Evolutionary conservation across 2,113 vertebrate genomes (phyloP), one percentile per base, ranked within the genome.

Genomic region (Orcinus orca): DNA sequence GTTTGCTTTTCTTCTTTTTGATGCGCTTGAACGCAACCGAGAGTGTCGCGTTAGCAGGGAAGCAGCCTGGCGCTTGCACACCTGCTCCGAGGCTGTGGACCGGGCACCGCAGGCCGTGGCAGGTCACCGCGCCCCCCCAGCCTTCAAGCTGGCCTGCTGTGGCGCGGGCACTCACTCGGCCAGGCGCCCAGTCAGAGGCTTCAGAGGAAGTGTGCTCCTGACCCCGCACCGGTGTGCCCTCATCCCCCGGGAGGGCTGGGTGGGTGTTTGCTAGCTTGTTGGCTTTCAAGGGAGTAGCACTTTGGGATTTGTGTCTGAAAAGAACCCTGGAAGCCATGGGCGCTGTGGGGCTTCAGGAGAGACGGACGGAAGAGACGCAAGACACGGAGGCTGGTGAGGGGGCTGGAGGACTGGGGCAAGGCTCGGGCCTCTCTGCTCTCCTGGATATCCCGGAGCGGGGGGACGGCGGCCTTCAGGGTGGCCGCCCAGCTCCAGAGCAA

Each of bases 301-400:
- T 89, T 71, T 14, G 47, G 73, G 58, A 53, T 81, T 82, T 76
- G 77, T 76, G 60, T 55, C 82, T 67, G 17, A 88, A 73, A 83
- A 76, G 38, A 60, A 36, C 21, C 41, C 47, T 67, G 70, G 31
- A 79, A 71, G 36, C 77, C 15, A 13, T 1, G 8, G 74, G 29
- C 11, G 17, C 53, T 47, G 73, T 5, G 47, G 21, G 41, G 53
- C 47, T 53, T 80, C 18, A 5, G 20, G 67, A 79, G 38, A 55
- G 53, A 70, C 14, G 8, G 50, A 36, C 5, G 55, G 50, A 55
- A 62, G 71, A 60, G 55, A 20, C 36, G 3, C 20, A 3, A 6
- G 18, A 74, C 74, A 38, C 5, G 0, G 38, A 14, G 5, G 0
- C 2, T 31, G 38, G 31, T 7, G 71, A 63, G 44, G 17, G 41